Percentiles rank a stretch among this genome's conserved stretches.
Evolutionary conservation across 2,113 vertebrate species (phyloP).

Genomic region (zebrafish (Danio rerio)): GRCz12tu NC_133200.1:23995501-23996000

Average conservation of each 20-base stretch:
- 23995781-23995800: constrained; percentile 20
- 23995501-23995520: too few species aligned
- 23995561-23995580: background rate
- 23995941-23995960: background rate
- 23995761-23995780: constrained; percentile 27
- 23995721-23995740: background rate
- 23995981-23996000: background rate
- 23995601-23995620: background rate
- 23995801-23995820: background rate
- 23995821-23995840: constrained; percentile 33
- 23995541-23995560: background rate
- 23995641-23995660: constrained; percentile 10
- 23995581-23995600: background rate
- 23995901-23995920: background rate
- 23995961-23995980: constrained; percentile 9
- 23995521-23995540: too few species aligned
- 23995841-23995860: background rate
- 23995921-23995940: background rate
- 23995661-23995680: background rate
- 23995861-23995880: constrained; percentile 30
- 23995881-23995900: background rate
- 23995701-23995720: constrained; percentile 1
- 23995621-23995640: background rate
- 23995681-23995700: background rate
- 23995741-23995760: constrained; percentile 14